Conservation (phyloP, 2,113 vertebrate species). For the Anhinga anhinga region DNA sequence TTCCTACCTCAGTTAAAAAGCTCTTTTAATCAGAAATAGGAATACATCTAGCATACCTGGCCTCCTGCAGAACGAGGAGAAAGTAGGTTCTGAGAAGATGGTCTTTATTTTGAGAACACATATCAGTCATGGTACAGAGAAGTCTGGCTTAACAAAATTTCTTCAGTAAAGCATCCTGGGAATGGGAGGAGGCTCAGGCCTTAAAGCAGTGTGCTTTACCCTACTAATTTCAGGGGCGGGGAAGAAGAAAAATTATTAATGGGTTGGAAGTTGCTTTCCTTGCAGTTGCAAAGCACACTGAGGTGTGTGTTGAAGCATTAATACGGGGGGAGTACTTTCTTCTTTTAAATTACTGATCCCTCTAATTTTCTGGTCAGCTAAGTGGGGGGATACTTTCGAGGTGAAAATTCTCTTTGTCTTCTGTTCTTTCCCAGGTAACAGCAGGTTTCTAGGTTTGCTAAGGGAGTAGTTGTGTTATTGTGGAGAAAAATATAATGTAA, state of each 20-base stretch:
- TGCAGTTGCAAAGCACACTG: not conserved
- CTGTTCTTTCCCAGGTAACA: not conserved
- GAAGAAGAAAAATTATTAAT: not conserved
- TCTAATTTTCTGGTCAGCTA: not conserved
- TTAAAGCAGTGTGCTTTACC: not conserved
- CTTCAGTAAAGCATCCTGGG: not conserved
- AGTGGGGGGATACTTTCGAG: not conserved
- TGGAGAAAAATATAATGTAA: not conserved
- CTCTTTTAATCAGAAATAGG: not conserved
- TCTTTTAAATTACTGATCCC: not conserved
- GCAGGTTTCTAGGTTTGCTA: not conserved
- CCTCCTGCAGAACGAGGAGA: not conserved
- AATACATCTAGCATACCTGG: not conserved
- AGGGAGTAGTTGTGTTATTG: not conserved
- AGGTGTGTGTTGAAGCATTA: not conserved
- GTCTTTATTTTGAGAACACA: not conserved
- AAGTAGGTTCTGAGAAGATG: not conserved
- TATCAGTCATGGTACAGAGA: not conserved
- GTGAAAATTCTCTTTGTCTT: not conserved
- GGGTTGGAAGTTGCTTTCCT: not conserved
- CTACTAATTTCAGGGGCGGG: not conserved
- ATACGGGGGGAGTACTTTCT: not conserved
- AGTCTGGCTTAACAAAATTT: not conserved
- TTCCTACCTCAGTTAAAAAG: not conserved
- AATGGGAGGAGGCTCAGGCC: not conserved